phyloP scores from a whole-genome alignment of 2,888 invertebrate genomes.

The Phoronis australis region DNA sequence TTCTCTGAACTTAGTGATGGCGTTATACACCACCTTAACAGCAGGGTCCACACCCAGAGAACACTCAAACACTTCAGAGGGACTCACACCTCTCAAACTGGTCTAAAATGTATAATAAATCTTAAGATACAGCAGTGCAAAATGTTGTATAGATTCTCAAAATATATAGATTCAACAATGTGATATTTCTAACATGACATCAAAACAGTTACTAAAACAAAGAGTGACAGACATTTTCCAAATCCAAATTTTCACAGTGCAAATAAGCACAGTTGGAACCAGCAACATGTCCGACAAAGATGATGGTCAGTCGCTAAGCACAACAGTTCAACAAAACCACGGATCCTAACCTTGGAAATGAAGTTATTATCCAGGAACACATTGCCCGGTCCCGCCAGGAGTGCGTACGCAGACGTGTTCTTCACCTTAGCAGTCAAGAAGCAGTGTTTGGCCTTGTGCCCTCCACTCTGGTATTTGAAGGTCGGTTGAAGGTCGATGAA shows the following conservation, averaged over 20 bases:
- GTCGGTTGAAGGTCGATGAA: slow-evolving; percentile 48
- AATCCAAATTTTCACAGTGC: no score
- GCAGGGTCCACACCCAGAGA: slow-evolving; percentile 53
- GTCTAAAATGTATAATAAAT: slow-evolving; percentile 11
- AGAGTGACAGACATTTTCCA: no score
- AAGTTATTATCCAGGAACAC: slow-evolving; percentile 55
- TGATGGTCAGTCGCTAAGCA: no score
- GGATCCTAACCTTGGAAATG: slow-evolving; percentile 51
- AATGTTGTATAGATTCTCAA: no score
- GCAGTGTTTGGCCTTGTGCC: slow-evolving; percentile 45
- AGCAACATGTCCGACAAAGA: no score
- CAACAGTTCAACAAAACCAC: no score
- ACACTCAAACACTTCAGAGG: slow-evolving; percentile 52
- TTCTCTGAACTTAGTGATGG: slow-evolving; percentile 45
- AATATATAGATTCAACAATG: no score
- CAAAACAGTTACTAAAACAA: no score
- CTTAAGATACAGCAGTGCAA: no score
- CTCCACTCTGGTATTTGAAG: slow-evolving; percentile 50
- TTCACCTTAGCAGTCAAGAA: slow-evolving; percentile 50
- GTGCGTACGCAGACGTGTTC: slow-evolving; percentile 48
- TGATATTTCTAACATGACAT: no score
- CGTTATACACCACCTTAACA: slow-evolving; percentile 49
- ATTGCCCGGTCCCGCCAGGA: slow-evolving; percentile 50
- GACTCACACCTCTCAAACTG: slow-evolving; percentile 41
- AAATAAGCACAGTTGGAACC: no score